Percentiles rank a stretch among this genome's conserved stretches.
phyloP scores from a whole-genome alignment of 2,888 invertebrate genomes.

The Entomobrya proxima region DNA sequence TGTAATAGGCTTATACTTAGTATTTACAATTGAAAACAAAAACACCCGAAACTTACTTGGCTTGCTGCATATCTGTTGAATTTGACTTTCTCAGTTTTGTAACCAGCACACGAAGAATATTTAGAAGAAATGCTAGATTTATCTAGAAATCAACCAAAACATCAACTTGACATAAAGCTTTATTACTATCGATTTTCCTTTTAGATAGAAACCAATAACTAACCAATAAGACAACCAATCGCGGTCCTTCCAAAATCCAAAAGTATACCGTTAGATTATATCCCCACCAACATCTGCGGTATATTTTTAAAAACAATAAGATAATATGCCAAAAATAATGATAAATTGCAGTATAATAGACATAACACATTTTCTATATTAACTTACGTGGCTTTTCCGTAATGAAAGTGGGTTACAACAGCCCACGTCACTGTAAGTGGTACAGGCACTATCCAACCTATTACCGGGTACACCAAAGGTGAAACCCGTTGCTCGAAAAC shows the following conservation, averaged over 20 bases:
- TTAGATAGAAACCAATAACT: too few species aligned
- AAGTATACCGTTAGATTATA: slow-evolving; percentile 88
- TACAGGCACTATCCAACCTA: slow-evolving; percentile 88
- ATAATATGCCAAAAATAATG: too few species aligned
- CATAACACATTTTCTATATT: too few species aligned
- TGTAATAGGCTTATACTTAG: too few species aligned
- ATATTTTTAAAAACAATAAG: too few species aligned
- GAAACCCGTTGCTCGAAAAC: slow-evolving; percentile 83
- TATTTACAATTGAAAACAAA: too few species aligned
- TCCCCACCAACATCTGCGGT: slow-evolving; percentile 88
- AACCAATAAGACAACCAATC: slow-evolving; percentile 88
- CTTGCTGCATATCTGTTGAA: slow-evolving; percentile 81
- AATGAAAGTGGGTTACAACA: slow-evolving; percentile 80
- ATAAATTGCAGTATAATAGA: too few species aligned
- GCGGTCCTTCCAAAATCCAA: slow-evolving; percentile 94
- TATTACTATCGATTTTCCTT: too few species aligned
- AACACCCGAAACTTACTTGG: background rate
- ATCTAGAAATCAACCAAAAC: too few species aligned
- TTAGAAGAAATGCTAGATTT: slow-evolving; percentile 87
- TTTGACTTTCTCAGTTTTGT: slow-evolving; percentile 85
- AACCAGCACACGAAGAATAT: slow-evolving; percentile 87
- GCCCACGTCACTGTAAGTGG: slow-evolving; percentile 85
- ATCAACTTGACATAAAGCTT: too few species aligned
- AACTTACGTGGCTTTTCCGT: slow-evolving; percentile 79
- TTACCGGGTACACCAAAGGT: slow-evolving; percentile 81